These are phyloP conservation scores for Mormyrus proboscirostris DNA, from an alignment of 2,797 vertebrate species.

Conservation along the genomic window DNA sequence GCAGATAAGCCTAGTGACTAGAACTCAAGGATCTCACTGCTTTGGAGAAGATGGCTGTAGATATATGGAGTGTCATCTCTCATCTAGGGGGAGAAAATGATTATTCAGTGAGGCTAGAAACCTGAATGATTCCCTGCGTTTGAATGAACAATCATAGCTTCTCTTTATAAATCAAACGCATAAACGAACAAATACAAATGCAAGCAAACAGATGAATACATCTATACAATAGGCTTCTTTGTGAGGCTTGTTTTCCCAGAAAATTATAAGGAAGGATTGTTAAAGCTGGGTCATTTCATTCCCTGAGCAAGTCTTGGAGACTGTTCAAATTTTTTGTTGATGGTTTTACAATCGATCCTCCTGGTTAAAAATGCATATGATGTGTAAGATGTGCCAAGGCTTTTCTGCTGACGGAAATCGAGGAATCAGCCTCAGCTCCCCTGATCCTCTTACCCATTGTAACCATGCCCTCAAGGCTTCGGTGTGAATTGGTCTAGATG, in stretches of 20 bases:
- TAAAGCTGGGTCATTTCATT: background rate
- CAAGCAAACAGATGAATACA: background rate
- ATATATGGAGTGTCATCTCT: background rate
- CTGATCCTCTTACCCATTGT: background rate
- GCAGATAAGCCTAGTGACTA: background rate
- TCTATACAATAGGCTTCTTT: background rate
- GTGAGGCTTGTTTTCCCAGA: background rate
- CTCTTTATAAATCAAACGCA: background rate
- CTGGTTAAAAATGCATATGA: slow-evolving; percentile 6
- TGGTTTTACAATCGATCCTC: background rate
- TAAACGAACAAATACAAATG: background rate
- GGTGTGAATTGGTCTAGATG: background rate
- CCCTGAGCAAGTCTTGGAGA: background rate
- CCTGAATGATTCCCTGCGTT: background rate
- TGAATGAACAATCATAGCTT: background rate
- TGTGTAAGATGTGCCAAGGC: background rate
- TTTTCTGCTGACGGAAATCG: background rate
- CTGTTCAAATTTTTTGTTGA: background rate
- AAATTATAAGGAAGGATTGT: background rate
- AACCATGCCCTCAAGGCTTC: background rate
- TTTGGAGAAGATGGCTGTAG: background rate
- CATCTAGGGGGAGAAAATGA: background rate
- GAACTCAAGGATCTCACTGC: background rate
- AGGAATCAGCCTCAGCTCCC: background rate
- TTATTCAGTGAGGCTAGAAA: background rate